phyloP scores from a whole-genome alignment of 2,113 vertebrate species.

The Gambusia affinis region DNA sequence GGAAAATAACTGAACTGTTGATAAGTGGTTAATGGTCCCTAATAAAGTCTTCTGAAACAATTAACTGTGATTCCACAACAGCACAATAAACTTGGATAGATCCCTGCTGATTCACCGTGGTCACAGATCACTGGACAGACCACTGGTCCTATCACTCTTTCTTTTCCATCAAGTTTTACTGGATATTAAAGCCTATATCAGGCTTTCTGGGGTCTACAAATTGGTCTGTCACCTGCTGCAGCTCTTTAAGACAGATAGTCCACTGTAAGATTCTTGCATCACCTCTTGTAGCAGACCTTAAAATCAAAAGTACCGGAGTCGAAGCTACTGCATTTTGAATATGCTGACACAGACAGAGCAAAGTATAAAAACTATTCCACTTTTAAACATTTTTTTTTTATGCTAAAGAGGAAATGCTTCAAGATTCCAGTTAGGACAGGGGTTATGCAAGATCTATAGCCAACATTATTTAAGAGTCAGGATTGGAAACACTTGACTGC shows the following conservation, averaged over 20 bases:
- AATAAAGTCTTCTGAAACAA: slow-evolving; percentile 1
- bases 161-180: slow-evolving; percentile 1
- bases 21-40: background rate
- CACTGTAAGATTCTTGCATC: background rate
- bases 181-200: background rate
- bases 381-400: background rate
- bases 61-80: background rate
- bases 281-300: background rate
- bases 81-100: background rate
- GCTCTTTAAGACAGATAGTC: background rate
- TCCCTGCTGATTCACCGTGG: slow-evolving; percentile 12
- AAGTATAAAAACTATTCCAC: background rate
- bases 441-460: background rate
- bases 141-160: slow-evolving; percentile 1
- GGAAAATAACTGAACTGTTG: slow-evolving; percentile 13
- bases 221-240: background rate
- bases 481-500: background rate
- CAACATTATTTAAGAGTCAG: background rate
- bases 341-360: background rate
- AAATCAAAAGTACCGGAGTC: background rate
- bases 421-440: background rate
- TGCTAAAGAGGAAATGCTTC: background rate
- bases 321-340: background rate
- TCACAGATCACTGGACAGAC: slow-evolving; percentile 10
- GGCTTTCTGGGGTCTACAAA: background rate